A percentile compares a stretch with the other conserved stretches of the same genome.
These are phyloP conservation scores for Rhodeus uyekii DNA, from an alignment of 2,797 vertebrate genomes.

Conservation along the genomic window DNA sequence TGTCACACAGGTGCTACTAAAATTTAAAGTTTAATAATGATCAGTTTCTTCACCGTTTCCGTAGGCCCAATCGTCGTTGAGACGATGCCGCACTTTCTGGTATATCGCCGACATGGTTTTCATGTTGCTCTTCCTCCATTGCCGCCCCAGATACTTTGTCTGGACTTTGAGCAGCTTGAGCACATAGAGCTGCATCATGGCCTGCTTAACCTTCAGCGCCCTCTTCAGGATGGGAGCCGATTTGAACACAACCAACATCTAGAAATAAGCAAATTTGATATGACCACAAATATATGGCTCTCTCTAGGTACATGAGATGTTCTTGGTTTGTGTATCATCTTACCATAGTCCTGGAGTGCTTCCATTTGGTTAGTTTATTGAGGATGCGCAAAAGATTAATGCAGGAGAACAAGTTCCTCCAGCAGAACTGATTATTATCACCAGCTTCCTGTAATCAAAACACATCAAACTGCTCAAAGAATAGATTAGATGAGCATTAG, in stretches of 20 bases:
- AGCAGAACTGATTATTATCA: constrained; percentile 98
- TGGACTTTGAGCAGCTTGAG: constrained; percentile 94
- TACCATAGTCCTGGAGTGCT: constrained; percentile 96
- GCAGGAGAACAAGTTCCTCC: constrained; percentile 97
- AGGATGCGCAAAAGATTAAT: constrained; percentile 96
- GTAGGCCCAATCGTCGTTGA: constrained; percentile 97
- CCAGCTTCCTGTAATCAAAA: constrained; percentile 86
- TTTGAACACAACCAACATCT: constrained; percentile 98
- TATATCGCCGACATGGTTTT: constrained; percentile 99
- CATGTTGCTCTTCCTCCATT: constrained; percentile 99
- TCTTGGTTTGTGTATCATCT: not conserved
- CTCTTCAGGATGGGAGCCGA: constrained; percentile 95
- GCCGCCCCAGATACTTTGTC: constrained; percentile 94
- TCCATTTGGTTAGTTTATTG: constrained; percentile 99
- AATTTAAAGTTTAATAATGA: not conserved
- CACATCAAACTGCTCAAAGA: not conserved
- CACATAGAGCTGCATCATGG: constrained; percentile 97
- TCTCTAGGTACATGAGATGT: not conserved
- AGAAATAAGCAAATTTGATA: not conserved
- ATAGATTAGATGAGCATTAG: not conserved
- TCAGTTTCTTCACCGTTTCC: constrained; percentile 82
- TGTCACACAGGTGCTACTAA: not conserved
- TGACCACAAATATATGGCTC: not conserved
- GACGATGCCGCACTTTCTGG: constrained; percentile 94
- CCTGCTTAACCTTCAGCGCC: constrained; percentile 94